Evolutionary conservation across 2,113 vertebrate genomes (phyloP), one percentile per base, ranked within the genome.

Genomic region (Leptocoma aspasia): DNA sequence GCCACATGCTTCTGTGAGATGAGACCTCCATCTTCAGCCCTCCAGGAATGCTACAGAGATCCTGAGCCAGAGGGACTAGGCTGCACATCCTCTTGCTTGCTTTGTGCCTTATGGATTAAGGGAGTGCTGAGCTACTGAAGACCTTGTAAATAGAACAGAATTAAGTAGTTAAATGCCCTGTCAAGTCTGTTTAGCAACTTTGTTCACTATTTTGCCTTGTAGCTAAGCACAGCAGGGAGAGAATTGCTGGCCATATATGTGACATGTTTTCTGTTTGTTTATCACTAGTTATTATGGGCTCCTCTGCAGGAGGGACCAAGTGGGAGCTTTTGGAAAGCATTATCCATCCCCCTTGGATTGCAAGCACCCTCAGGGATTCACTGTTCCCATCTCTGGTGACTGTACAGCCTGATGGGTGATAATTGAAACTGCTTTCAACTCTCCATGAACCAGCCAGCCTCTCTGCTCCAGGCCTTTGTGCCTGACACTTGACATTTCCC

Each of bases 71-170:
- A 45, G 70, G 39, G 72, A 72, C 89, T 76, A 31, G 71, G 82
- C 53, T 64, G 68, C 86, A 41, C 35, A 1, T 92, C 91, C 88
- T 70, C 56, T 61, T 37, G 60, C 75, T 64, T 79, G 30, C 78
- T 60, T 79, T 56, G 45, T 83, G 56, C 33, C 75, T 93, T 84
- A 9, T 4, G 54, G 57, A 86, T 94, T 91, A 89, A 57, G 52
- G 33, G 83, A 94, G 80, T 27, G 75, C 90, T 87, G 94, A 94
- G 82, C 69, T 94, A 69, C 85, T 70, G 82, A 94, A 95, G 89
- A 72, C 47, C 60, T 96, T 94, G 91, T 93, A 90, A 97, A 96
- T 65, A 90, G 76, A 89, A 86, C 73, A 89, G 94, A 90, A 66
- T 92, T 92, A 91, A 94, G 57, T 71, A 92, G 93, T 79, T 91